Evolutionary conservation across 2,797 vertebrate genomes (phyloP), one percentile per base, ranked within the genome.

Genomic region (Gymnoscopelus microlampas): DNA sequence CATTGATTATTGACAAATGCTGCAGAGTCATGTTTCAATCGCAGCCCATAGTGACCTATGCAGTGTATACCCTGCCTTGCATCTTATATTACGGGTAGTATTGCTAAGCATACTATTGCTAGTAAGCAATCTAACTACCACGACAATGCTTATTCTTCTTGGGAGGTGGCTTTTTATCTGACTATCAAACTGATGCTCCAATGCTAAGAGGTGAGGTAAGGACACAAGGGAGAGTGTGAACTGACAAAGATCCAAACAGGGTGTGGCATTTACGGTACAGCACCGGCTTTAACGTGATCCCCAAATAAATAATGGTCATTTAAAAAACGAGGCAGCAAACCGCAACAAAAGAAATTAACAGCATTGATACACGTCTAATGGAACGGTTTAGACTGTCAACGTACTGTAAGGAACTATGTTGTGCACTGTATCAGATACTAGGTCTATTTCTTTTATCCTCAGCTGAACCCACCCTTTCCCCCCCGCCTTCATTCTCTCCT

Each of bases 21-120:
- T 26, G 53, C 60, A 39, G 83, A 71, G 59, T 91, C 84, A 62
- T 68, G 71, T 92, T 87, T 78, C 84, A 71, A 67, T 77, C 60
- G 67, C 32, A 78, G 59, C 47, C 68, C 70, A 58, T 60, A 55
- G 57, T 74, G 76, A 82, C 74, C 71, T 65, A 73, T 56, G 60
- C 77, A 26, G 14, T 39, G 53, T 4, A 62, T 63, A 54, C 64
- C 56, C 56, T 63, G 23, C 39, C 39, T 60, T 63, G 76, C 73
- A 2, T 79, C 62, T 83, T 77, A 60, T 57, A 78, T 82, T 63
- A 61, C 50, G 5, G 51, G 50, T 69, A 76, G 73, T 70, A 32
- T 19, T 23, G 60, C 70, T 64, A 74, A 74, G 63, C 49, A 76
- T 68, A n/a, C n/a, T n/a, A n/a, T n/a, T n/a, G n/a, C 49, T 15